A percentile compares a stretch with the other conserved stretches of the same genome.
phyloP scores from a whole-genome alignment of 2,797 vertebrate genomes.

The Thunnus albacares region DNA sequence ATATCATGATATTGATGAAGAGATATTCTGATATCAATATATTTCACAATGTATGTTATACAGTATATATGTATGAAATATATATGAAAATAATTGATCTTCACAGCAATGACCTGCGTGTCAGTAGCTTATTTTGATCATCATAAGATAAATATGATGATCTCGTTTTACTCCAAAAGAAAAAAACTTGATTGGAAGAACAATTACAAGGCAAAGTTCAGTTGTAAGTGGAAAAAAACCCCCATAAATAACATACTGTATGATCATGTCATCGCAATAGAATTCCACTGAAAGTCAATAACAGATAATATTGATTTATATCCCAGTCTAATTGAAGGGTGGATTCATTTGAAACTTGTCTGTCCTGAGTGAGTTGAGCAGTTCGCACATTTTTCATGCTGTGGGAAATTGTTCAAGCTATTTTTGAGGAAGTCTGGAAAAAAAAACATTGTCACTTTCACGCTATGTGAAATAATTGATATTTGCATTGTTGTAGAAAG shows the following conservation, averaged over 20 bases:
- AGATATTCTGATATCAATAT: background rate
- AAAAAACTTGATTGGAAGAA: too few relatives aligned
- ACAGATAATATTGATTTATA: background rate
- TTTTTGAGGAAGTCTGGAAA: background rate
- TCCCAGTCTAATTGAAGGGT: background rate
- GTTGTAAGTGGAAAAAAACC: too few relatives aligned
- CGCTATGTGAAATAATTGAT: background rate
- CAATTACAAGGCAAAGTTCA: too few relatives aligned
- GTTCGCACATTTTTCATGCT: background rate
- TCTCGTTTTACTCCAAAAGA: too few relatives aligned
- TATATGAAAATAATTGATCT: background rate
- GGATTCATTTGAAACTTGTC: background rate
- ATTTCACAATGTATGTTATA: background rate
- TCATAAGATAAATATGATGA: too few relatives aligned
- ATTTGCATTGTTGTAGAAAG: slow-evolving; percentile 6
- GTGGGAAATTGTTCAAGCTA: background rate
- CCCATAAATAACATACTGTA: too few relatives aligned
- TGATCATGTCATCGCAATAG: background rate
- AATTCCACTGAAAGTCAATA: background rate
- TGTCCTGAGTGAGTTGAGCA: background rate
- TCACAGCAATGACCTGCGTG: background rate
- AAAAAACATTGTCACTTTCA: background rate
- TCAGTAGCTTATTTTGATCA: background rate
- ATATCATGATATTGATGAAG: background rate
- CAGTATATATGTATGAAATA: background rate